Evolutionary conservation across 2,113 vertebrate species (phyloP), one percentile per base, ranked within the genome.

Genomic region (Baryphthengus martii): DNA sequence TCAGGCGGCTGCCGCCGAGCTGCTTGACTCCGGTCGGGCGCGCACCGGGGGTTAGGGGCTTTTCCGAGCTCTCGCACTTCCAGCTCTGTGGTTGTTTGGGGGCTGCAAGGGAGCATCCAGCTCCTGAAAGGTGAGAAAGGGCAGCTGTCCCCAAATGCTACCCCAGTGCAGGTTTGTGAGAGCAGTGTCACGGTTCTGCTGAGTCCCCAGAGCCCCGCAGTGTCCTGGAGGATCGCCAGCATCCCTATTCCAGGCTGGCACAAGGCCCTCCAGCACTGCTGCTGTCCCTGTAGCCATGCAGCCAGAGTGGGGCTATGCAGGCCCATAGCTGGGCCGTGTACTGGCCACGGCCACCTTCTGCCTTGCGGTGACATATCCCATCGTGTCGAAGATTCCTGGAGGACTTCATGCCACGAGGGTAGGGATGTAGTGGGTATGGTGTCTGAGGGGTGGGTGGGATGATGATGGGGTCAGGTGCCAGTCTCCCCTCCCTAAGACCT

Each of bases 21-120:
- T 58, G 35, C 50, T 63, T 5, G 1, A 1, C 55, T 70, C 44
- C 3, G 1, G 11, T 63, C 49, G 6, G 75, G 18, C 13, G 0
- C 14, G 2, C 2, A 13, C 14, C 0, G 1, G 8, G 3, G 5
- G 29, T 21, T 2, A 24, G 75, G 70, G 59, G 44, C 13, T 81
- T 58, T 17, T 31, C 47, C 0, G 0, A 58, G 40, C 53, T 10
- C 17, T 6, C 40, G 40, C 80, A 40, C 31, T 63, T 40, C 58
- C 53, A n/a, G 53, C 81, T 80, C 81, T 16, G 37, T 90, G 35
- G 59, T 24, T 35, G 37, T 63, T 61, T 13, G 39, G 13, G 24
- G 56, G 66, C 49, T 39, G 44, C 35, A 28, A 13, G 20, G 55
- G 52, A 42, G 13, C 35, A 35, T 10, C 40, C 26, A 9, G 19